phyloP scores from a whole-genome alignment of 2,113 vertebrate species.

The Fregetta grallaria region DNA sequence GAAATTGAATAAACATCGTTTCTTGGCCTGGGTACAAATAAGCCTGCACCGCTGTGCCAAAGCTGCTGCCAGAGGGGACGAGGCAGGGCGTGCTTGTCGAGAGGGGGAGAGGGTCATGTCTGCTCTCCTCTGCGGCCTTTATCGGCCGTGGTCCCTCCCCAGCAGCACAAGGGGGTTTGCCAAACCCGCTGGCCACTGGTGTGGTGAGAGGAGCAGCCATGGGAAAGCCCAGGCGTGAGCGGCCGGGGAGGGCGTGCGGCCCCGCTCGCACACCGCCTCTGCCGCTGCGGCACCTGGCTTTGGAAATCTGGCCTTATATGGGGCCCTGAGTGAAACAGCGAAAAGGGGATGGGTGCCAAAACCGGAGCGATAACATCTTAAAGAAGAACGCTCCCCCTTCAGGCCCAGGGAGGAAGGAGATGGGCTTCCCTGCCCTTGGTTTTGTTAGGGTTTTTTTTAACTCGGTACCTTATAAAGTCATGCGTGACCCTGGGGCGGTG shows the following conservation, averaged over 20 bases:
- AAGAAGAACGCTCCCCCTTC: slow-evolving; percentile 57
- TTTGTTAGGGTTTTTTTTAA: neutral
- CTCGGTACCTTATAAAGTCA: slow-evolving; percentile 15
- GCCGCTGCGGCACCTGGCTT: slow-evolving; percentile 40
- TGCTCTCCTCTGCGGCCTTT: neutral
- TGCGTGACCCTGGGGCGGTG: neutral
- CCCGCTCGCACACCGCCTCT: neutral
- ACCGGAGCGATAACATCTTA: neutral
- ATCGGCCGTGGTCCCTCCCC: neutral
- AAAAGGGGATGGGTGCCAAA: neutral
- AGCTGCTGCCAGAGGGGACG: neutral
- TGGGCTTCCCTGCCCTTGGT: neutral
- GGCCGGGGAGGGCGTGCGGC: rapidly evolving
- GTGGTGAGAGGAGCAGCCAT: neutral
- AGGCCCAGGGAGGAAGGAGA: slow-evolving; percentile 15
- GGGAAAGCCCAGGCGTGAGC: neutral
- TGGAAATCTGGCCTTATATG: slow-evolving; percentile 66
- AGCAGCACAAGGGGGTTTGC: neutral
- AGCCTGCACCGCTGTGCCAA: neutral
- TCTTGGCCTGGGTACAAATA: slow-evolving; percentile 23
- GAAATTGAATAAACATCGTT: slow-evolving; percentile 50
- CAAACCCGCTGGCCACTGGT: neutral
- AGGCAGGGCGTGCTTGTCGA: neutral
- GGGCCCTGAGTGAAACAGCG: slow-evolving; percentile 30
- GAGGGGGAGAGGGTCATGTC: neutral